phyloP scores from a whole-genome alignment of 2,113 vertebrate species.

The Pteronura brasiliensis region DNA sequence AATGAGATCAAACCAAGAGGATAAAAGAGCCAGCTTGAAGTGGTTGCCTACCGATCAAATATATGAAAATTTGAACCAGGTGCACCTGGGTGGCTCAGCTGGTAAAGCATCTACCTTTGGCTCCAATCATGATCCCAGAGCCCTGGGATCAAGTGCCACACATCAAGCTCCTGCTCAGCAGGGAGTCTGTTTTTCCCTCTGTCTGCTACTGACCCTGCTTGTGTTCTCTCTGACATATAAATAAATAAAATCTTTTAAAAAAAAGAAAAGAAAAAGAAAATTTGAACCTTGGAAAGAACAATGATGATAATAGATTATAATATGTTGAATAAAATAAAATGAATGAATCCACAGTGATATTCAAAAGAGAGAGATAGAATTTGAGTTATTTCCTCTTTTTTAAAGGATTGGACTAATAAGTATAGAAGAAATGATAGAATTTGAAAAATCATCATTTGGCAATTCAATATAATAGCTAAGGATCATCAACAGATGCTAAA shows the following conservation, averaged over 20 bases:
- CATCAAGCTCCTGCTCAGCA: too few relatives aligned
- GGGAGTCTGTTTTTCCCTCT: too few relatives aligned
- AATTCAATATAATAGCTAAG: background rate
- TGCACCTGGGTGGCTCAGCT: too few relatives aligned
- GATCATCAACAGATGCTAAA: background rate
- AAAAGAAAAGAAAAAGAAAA: background rate
- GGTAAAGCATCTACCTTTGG: too few relatives aligned
- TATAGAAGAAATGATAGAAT: background rate
- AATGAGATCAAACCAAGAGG: background rate
- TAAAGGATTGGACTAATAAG: background rate
- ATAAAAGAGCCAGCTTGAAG: background rate
- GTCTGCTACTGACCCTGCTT: too few relatives aligned
- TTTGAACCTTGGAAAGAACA: background rate
- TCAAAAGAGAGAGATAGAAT: background rate
- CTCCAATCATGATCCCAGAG: too few relatives aligned
- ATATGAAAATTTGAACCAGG: background rate
- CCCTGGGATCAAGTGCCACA: too few relatives aligned
- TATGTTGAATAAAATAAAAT: background rate
- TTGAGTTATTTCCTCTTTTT: background rate
- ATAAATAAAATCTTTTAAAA: too few relatives aligned
- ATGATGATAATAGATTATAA: background rate
- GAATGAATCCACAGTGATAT: background rate
- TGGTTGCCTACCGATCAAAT: background rate
- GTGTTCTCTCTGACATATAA: too few relatives aligned
- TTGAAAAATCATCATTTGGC: constrained; percentile 12